A percentile compares a stretch with the other conserved stretches of the same genome.
phyloP scores from a whole-genome alignment of 2,797 vertebrate species.

The Phataginus tricuspis region DNA sequence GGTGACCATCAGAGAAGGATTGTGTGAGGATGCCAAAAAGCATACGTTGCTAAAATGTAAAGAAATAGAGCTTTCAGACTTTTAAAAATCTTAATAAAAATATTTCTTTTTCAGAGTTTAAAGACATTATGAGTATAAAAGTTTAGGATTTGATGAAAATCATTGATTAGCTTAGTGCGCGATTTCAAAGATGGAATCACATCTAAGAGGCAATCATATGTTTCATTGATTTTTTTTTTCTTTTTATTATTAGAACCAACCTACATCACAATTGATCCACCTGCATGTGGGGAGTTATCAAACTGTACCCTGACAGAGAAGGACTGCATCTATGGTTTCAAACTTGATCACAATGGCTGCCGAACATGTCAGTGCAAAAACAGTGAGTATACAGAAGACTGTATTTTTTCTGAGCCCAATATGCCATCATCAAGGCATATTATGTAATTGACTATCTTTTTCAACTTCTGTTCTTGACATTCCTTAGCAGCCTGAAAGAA shows the following conservation, averaged over 20 bases:
- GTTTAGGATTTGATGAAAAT: conserved; percentile 28
- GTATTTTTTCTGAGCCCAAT: not conserved
- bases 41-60: not conserved
- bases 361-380: conserved; percentile 92
- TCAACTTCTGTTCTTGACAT: conserved; percentile 53
- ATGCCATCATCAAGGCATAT: conserved; percentile 52
- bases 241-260: conserved; percentile 89
- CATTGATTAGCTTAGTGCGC: conserved; percentile 12
- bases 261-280: conserved; percentile 93
- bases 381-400: conserved; percentile 87
- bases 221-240: conserved; percentile 57
- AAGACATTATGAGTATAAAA: not conserved
- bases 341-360: conserved; percentile 89
- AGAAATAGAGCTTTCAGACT: not conserved
- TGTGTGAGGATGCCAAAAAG: not conserved
- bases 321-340: conserved; percentile 91
- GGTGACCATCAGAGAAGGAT: not conserved
- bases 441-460: conserved; percentile 53
- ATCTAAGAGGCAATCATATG: conserved; percentile 49
- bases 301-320: conserved; percentile 91
- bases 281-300: conserved; percentile 87
- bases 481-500: conserved; percentile 47
- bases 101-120: not conserved
- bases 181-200: conserved; percentile 52
- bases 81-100: conserved; percentile 49